Conservation (phyloP, 1,140 invertebrate species). For the Drosophila ohnishii region DNA sequence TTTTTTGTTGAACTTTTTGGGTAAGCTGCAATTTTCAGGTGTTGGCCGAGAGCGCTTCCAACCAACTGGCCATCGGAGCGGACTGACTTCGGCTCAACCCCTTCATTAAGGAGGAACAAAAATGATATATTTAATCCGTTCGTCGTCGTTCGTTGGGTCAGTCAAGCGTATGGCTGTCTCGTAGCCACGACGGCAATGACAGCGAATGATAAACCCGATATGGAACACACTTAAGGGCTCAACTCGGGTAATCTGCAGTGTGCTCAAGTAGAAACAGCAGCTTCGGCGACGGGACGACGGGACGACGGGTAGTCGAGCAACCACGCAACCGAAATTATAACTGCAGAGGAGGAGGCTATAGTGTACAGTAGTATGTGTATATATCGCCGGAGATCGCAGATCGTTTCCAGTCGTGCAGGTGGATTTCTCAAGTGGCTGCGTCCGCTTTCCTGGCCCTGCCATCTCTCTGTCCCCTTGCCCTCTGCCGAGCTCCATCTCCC, state of each 20-base stretch:
- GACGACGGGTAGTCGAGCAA: constrained; percentile 8
- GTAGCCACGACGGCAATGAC: constrained; percentile 49
- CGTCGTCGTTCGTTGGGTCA: constrained; percentile 57
- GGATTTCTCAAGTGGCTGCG: constrained; percentile 80
- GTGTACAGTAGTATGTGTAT: constrained; percentile 25
- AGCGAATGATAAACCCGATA: constrained; percentile 77
- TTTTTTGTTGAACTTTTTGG: constrained; percentile 18
- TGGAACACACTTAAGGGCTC: constrained; percentile 80
- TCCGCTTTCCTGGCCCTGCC: constrained; percentile 60
- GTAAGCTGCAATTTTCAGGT: constrained; percentile 72
- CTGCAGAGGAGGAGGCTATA: constrained; percentile 12
- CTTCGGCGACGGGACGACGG: constrained; percentile 30
- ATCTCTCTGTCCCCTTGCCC: background rate
- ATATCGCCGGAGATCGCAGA: constrained; percentile 57
- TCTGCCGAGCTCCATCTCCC: background rate
- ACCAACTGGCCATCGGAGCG: constrained; percentile 31
- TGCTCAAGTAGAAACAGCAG: constrained; percentile 76
- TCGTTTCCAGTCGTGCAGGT: constrained; percentile 68
- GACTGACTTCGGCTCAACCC: constrained; percentile 59
- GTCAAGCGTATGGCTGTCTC: constrained; percentile 65
- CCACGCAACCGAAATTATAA: constrained; percentile 68
- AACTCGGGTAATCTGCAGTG: constrained; percentile 76
- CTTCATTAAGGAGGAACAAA: constrained; percentile 73
- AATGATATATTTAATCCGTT: constrained; percentile 82
- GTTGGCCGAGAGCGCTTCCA: constrained; percentile 54